Evolutionary conservation across 2,113 vertebrate species (phyloP).

Genomic region (Sus scrofa): DNA sequence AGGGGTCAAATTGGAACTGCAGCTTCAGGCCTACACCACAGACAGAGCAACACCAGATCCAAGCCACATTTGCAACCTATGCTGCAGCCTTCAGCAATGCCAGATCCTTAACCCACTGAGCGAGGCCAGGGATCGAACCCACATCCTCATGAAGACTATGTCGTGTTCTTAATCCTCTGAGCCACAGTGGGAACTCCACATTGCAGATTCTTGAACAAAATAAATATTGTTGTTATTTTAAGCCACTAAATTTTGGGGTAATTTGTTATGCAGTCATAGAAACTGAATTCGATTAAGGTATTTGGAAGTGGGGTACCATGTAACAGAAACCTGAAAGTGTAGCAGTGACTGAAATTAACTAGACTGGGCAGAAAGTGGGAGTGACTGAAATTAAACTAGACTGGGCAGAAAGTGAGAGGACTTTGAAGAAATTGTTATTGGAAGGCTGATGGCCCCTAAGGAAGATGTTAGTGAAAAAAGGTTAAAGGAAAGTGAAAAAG

Average conservation of each 20-base stretch:
- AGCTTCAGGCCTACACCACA: no score
- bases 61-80: no score
- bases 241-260: not conserved
- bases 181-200: not conserved
- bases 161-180: no score
- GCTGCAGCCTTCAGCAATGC: no score
- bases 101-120: no score
- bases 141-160: no score
- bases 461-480: not conserved
- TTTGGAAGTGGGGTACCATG: not conserved
- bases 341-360: not conserved
- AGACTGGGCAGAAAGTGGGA: not conserved
- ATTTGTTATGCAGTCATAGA: not conserved
- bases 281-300: slow-evolving; percentile 51
- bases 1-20: no score
- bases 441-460: not conserved
- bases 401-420: not conserved
- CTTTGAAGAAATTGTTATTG: not conserved
- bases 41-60: no score
- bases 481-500: not conserved
- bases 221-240: not conserved
- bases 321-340: slow-evolving; percentile 5
- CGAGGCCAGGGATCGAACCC: no score
- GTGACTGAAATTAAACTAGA: not conserved
- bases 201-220: not conserved